A percentile compares a stretch with the other conserved stretches of the same genome.
Evolutionary conservation across 1,140 invertebrate species (phyloP).

Genomic region (Elysia chlorotica): DNA sequence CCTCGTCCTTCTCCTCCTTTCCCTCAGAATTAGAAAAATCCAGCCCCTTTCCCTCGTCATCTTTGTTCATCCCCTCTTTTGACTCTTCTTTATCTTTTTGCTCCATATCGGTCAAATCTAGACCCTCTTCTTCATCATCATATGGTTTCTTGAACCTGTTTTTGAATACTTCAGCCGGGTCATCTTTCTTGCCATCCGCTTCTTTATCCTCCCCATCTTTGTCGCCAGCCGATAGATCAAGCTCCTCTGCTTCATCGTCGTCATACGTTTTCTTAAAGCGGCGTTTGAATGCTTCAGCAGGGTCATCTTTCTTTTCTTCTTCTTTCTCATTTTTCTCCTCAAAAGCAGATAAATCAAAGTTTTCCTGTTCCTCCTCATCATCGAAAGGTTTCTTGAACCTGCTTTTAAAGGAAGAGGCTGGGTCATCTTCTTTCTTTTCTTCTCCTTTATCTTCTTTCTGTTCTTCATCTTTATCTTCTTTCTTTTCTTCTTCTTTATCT

Average conservation of each 20-base stretch:
- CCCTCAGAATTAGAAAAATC: constrained; percentile 10
- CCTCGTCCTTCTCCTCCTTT: constrained; percentile 4
- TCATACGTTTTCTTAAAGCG: constrained; percentile 17
- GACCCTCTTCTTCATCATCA: constrained; percentile 25
- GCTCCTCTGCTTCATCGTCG: constrained; percentile 14
- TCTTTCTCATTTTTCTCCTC: constrained; percentile 9
- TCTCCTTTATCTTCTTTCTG: constrained; percentile 13
- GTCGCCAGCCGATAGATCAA: constrained; percentile 25
- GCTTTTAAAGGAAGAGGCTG: constrained; percentile 8
- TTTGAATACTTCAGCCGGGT: constrained; percentile 17
- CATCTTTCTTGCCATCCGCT: constrained; percentile 23
- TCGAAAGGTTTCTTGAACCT: constrained; percentile 24
- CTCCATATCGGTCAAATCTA: not conserved
- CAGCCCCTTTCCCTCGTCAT: constrained; percentile 9
- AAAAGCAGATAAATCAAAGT: too few species aligned
- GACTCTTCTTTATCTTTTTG: constrained; percentile 17
- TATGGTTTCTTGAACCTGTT: constrained; percentile 23
- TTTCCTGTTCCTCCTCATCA: constrained; percentile 25
- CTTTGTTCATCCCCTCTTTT: constrained; percentile 14
- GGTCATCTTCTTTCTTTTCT: constrained; percentile 21
- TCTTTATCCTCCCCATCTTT: constrained; percentile 26
- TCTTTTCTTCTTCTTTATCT: not conserved
- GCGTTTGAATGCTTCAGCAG: constrained; percentile 18
- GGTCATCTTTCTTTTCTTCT: constrained; percentile 24
- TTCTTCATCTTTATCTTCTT: constrained; percentile 1